Base-by-base conservation (phyloP, 2,888 invertebrate species). In the Cephus pulcher region DNA sequence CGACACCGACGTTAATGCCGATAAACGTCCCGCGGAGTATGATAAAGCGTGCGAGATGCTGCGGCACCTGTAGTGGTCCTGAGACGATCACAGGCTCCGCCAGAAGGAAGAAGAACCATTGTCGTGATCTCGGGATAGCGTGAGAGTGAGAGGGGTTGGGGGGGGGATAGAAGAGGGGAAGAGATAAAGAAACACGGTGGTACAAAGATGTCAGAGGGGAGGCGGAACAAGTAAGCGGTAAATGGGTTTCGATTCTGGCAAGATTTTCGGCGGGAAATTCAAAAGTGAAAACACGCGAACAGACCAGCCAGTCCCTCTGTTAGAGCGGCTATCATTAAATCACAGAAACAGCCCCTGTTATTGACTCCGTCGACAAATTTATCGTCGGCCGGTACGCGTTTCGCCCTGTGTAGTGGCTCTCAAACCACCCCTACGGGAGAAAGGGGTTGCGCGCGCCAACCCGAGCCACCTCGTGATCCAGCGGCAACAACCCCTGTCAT, bases 321-420 rank as follows among this genome's bases (percentile, higher is more conserved):
- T 81, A 80, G 81, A 84, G 84, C 86, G 88, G 89, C 86, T 88
- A 87, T 90, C 90, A 90, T 91, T 91, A 91, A 91, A 91, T 91
- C 91, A 90, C 89, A 88, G 89, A 89, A 89, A 90, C 90, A 89
- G 89, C 88, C 88, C 89, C 91, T 91, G 91, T 89, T 91, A 91
- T 91, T 90, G 91, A 91, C 91, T 91, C 88, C 86, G 85, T 82
- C 88, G 90, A 90, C 91, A 91, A 91, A 91, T 91, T 91, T 91
- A 91, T 90, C 88, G 90, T 88, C 89, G 85, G 86, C 82, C 85
- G 84, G 87, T 86, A 84, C 86, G 86, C 85, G 86, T 86, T 87
- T 88, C 86, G 86, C 86, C 87, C 40, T 40, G 87, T 88, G 86
- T 85, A 84, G 83, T 82, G 82, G 80, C 83, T 82, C 80, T 79